A percentile compares a stretch with the other conserved stretches of the same genome.
Conservation (phyloP, 1,140 invertebrate species). For the Orussus abietinus region DNA sequence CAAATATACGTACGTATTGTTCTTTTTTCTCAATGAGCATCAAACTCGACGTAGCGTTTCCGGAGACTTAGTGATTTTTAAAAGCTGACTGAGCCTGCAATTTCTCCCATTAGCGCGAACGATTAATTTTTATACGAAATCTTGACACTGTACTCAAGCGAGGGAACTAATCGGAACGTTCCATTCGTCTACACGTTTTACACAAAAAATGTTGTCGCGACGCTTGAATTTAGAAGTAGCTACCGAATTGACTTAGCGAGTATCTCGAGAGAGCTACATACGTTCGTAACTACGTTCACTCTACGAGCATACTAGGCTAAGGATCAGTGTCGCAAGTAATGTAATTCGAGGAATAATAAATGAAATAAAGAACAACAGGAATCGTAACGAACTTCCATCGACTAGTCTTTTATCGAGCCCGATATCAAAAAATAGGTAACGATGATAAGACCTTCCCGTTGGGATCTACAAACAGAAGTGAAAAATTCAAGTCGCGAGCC, state of each 20-base stretch:
- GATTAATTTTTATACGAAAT: conserved; percentile 7
- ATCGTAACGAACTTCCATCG: conserved; percentile 16
- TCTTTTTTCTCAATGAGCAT: no score
- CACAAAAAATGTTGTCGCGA: conserved; percentile 16
- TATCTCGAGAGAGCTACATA: conserved; percentile 27
- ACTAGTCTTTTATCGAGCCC: no score
- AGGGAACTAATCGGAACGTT: neutral
- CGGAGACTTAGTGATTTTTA: no score
- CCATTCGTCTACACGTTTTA: conserved; percentile 4
- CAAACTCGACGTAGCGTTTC: no score
- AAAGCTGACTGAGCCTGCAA: no score
- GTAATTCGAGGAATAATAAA: conserved; percentile 27
- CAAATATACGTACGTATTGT: no score
- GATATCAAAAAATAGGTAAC: no score
- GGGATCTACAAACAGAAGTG: no score
- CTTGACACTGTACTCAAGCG: conserved; percentile 1
- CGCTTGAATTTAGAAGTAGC: conserved; percentile 25
- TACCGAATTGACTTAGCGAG: conserved; percentile 19
- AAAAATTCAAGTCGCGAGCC: no score
- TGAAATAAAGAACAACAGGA: conserved; percentile 31
- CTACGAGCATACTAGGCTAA: conserved; percentile 29
- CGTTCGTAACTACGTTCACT: conserved; percentile 28
- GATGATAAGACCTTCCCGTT: no score
- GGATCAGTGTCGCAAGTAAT: conserved; percentile 36
- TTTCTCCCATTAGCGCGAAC: no score